phyloP scores from a whole-genome alignment of 2,797 vertebrate species.

The Perodicticus potto region DNA sequence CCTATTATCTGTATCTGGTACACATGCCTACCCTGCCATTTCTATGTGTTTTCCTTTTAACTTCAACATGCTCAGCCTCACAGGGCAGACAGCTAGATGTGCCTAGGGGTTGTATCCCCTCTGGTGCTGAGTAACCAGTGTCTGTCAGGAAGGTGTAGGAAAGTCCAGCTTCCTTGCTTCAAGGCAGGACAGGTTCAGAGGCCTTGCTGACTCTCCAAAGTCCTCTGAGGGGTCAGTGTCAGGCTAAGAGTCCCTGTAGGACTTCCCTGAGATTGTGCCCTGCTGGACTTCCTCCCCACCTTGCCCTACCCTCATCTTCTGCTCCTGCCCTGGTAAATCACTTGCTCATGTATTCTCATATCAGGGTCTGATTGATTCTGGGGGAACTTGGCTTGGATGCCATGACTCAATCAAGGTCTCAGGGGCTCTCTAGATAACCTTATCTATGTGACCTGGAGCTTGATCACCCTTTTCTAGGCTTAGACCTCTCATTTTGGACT shows the following conservation, averaged over 20 bases:
- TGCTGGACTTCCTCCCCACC: background rate
- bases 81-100: background rate
- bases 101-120: background rate
- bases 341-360: background rate
- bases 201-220: background rate
- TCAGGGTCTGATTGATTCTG: background rate
- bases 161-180: background rate
- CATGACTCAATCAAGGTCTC: background rate
- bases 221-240: background rate
- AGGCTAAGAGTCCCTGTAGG: background rate
- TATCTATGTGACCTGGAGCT: background rate
- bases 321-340: background rate
- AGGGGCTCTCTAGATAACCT: background rate
- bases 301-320: background rate
- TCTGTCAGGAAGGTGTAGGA: rapidly evolving
- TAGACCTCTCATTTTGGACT: background rate
- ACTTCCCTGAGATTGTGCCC: background rate
- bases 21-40: too few species aligned
- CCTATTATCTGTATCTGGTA: background rate
- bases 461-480: rapidly evolving
- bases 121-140: too few species aligned
- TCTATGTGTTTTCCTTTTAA: background rate
- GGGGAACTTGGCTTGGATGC: background rate
- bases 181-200: background rate
- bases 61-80: background rate